These are phyloP conservation scores for Prinia subflava DNA, from an alignment of 2,113 vertebrate species.

Conservation along the genomic window DNA sequence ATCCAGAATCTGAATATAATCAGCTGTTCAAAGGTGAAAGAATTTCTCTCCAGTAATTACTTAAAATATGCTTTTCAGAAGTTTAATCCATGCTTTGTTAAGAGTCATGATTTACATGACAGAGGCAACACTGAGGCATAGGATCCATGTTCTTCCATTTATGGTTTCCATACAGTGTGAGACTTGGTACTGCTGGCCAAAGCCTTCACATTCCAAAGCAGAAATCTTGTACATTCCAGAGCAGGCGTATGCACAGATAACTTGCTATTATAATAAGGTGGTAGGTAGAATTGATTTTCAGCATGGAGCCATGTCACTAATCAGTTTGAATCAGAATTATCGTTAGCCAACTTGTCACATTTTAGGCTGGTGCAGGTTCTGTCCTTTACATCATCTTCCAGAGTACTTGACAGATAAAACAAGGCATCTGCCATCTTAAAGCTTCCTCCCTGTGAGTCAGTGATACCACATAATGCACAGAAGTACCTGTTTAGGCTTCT, in stretches of 20 bases:
- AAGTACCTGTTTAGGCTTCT: background rate
- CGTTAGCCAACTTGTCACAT: background rate
- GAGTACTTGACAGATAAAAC: background rate
- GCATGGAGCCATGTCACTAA: background rate
- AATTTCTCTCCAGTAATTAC: background rate
- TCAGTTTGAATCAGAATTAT: background rate
- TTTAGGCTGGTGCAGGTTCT: background rate
- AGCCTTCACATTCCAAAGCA: background rate
- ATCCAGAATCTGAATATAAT: background rate
- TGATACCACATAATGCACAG: background rate
- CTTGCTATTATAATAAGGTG: background rate
- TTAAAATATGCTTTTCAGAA: background rate
- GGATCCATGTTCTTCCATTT: background rate
- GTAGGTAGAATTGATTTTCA: background rate
- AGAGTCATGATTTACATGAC: background rate
- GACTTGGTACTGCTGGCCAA: background rate
- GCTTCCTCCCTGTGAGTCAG: background rate
- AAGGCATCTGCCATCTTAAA: background rate
- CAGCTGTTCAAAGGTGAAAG: background rate
- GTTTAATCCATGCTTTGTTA: rapidly evolving
- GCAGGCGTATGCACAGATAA: background rate
- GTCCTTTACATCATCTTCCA: background rate
- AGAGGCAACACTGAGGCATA: background rate
- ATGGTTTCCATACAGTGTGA: rapidly evolving
- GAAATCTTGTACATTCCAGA: background rate